A percentile compares a stretch with the other conserved stretches of the same genome.
phyloP scores from a whole-genome alignment of 2,113 vertebrate species.

The Macquaria ambigua region DNA sequence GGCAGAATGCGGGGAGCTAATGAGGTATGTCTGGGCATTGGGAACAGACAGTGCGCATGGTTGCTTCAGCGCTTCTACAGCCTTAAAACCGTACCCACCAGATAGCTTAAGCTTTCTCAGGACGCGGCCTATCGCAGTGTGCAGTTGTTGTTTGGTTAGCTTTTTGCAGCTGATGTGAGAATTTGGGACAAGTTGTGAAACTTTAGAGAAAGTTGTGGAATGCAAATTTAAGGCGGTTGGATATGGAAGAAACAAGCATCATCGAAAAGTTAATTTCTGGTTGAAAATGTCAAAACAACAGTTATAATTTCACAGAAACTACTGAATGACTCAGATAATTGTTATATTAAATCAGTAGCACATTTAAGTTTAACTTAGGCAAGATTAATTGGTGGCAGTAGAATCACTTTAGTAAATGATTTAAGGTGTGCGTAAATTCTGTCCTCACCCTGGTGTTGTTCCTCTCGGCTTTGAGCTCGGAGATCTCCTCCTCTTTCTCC shows the following conservation, averaged over 20 bases:
- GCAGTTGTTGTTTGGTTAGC: background rate
- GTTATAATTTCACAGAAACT: background rate
- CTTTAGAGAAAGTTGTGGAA: background rate
- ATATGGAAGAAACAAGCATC: background rate
- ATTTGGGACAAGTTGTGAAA: slow-evolving; percentile 5
- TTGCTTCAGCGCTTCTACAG: slow-evolving; percentile 45
- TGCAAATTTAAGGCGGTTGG: background rate
- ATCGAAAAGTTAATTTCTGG: background rate
- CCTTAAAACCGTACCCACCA: slow-evolving; percentile 13
- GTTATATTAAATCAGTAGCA: background rate
- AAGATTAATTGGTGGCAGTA: background rate
- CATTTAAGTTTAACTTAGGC: background rate
- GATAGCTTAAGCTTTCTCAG: slow-evolving; percentile 43
- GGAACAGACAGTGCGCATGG: slow-evolving; percentile 43
- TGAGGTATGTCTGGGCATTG: slow-evolving; percentile 55
- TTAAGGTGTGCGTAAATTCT: background rate
- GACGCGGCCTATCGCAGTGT: slow-evolving; percentile 19
- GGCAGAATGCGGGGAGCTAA: slow-evolving; percentile 51
- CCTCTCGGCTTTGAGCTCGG: slow-evolving; percentile 98
- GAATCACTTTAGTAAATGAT: background rate
- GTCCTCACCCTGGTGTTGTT: slow-evolving; percentile 91
- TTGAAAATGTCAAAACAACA: background rate
- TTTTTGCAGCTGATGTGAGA: background rate
- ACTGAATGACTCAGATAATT: background rate
- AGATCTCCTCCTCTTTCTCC: slow-evolving; percentile 99